A percentile compares a stretch with the other conserved stretches of the same genome.
These are phyloP conservation scores for Parauchenoglanis ngamensis DNA, from an alignment of 2,797 vertebrate species.

Conservation along the genomic window DNA sequence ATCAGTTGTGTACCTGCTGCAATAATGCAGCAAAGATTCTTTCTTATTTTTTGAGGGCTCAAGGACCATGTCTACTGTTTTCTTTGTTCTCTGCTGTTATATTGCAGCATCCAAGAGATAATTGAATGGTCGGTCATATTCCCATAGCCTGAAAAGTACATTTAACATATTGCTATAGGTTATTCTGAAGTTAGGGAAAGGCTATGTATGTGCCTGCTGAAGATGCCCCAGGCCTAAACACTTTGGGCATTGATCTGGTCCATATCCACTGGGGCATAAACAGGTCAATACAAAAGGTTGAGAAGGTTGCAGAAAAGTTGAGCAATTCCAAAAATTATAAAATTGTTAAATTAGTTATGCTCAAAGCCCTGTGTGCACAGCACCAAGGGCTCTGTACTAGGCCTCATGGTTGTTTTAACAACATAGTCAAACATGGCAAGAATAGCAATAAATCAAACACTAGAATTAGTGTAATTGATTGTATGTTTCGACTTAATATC, in stretches of 20 bases:
- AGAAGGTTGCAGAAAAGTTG: background rate
- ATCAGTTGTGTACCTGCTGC: background rate
- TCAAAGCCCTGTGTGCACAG: background rate
- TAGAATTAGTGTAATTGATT: background rate
- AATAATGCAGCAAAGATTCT: background rate
- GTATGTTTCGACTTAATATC: background rate
- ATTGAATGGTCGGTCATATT: background rate
- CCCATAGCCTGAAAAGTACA: background rate
- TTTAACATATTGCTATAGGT: background rate
- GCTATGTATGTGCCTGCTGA: background rate
- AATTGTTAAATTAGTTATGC: background rate
- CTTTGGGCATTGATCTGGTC: background rate
- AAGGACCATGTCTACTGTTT: background rate
- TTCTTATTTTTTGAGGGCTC: background rate
- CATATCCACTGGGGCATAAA: background rate
- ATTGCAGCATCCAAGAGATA: background rate
- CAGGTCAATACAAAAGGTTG: background rate
- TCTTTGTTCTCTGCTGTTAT: background rate
- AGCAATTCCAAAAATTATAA: background rate
- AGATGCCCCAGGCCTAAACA: background rate
- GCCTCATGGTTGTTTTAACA: background rate
- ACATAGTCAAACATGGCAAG: background rate
- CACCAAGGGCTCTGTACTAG: background rate
- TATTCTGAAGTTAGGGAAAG: background rate
- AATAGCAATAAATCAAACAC: background rate